Conservation (phyloP, 1,140 invertebrate species). For the Ceratina japonica region DNA sequence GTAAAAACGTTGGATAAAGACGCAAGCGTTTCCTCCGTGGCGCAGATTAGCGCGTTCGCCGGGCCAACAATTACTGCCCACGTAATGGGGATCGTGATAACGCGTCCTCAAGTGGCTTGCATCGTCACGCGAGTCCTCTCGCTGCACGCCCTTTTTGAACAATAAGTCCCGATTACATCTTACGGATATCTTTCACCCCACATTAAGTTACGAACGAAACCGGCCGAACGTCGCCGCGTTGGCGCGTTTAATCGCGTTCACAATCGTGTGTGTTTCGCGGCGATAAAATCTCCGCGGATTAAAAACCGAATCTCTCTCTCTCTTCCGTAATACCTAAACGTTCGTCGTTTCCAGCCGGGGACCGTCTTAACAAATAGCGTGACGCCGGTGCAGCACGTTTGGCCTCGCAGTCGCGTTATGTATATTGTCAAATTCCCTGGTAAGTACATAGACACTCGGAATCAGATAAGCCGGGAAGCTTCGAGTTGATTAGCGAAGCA, state of each 20-base stretch:
- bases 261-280: no score
- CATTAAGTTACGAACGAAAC: no score
- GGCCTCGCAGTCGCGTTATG: no score
- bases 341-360: no score
- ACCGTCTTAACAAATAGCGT: no score
- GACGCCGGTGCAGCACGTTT: no score
- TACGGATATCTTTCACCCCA: not conserved
- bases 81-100: constrained; percentile 30
- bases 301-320: no score
- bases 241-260: no score
- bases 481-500: not conserved
- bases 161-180: not conserved
- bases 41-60: constrained; percentile 16
- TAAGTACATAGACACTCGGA: not conserved
- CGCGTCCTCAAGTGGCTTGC: not conserved
- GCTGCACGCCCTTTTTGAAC: not conserved
- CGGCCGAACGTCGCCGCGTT: no score
- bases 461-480: not conserved
- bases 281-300: no score
- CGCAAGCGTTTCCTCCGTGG: not conserved
- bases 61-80: constrained; percentile 31
- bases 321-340: no score
- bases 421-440: no score
- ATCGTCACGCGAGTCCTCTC: not conserved
- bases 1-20: not conserved